A percentile compares a stretch with the other conserved stretches of the same genome.
Conservation (phyloP, 1,140 invertebrate species). For the Drosophila chauvacae region DNA sequence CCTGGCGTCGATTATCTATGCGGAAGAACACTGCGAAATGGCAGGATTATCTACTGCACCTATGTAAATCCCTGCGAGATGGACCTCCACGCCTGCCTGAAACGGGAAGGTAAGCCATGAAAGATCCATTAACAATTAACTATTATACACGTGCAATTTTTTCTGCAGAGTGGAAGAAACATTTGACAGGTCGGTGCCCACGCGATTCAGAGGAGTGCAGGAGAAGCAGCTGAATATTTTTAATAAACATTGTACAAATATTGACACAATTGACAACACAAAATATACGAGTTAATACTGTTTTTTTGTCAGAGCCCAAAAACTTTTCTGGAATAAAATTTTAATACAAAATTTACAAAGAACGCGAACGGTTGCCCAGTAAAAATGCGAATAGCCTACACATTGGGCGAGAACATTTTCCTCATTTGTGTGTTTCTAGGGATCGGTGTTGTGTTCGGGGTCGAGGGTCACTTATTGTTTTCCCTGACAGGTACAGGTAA, state of each 20-base stretch:
- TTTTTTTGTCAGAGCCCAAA: conserved; percentile 21
- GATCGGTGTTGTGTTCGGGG: conserved; percentile 7
- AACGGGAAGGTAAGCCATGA: conserved; percentile 16
- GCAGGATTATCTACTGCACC: conserved; percentile 30
- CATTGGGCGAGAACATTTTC: conserved; percentile 20
- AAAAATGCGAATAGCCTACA: conserved; percentile 41
- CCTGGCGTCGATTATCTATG: conserved; percentile 21
- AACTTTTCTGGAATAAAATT: conserved; percentile 14
- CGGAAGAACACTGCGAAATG: conserved; percentile 37
- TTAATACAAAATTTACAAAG: conserved; percentile 36
- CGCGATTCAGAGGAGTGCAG: conserved; percentile 29
- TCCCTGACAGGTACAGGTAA: conserved; percentile 50
- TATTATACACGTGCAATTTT: background rate
- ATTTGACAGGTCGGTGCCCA: conserved; percentile 45
- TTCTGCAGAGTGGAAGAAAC: conserved; percentile 43
- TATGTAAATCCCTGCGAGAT: conserved; percentile 37
- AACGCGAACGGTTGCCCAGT: conserved; percentile 1
- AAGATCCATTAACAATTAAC: background rate
- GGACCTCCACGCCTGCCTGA: conserved; percentile 28
- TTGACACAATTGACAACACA: conserved; percentile 65
- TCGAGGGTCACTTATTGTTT: conserved; percentile 37
- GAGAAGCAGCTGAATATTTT: conserved; percentile 43
- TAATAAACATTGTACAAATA: conserved; percentile 62
- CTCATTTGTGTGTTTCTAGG: conserved; percentile 29
- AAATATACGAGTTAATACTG: conserved; percentile 20